Evolutionary conservation across 2,888 invertebrate genomes (phyloP), one percentile per base, ranked within the genome.

Genomic region (Drosophila yooni): DNA sequence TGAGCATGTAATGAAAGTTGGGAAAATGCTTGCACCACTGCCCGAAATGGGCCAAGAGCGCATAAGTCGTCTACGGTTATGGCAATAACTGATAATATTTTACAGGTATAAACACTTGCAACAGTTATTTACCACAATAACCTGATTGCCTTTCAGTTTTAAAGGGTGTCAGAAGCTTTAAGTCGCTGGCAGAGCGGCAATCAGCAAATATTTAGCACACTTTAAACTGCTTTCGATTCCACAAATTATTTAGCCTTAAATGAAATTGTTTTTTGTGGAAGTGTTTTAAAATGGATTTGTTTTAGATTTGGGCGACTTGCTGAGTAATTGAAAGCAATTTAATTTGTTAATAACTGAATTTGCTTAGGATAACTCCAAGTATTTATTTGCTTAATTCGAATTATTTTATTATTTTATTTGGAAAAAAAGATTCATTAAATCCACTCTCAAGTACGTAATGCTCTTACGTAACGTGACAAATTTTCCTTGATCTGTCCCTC

Each of bases 1-100:
- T 67, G 58, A 25, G 46, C 58, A 50, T 72, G 61, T 69, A 74
- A 79, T 79, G 76, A 74, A 77, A 65, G 70, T 74, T 76, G 75
- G 1, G 5, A 18, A 27, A 65, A 62, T 65, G 62, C 56, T 69
- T 57, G 69, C 59, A n/a, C 27, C 60, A 60, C 11, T 66, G 73
- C 50, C 59, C 73, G 53, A 71, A 70, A 72, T 58, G 50, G 62
- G 48, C 48, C 71, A n/a, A 15, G 33, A 56, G 25, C 60, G 60
- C 70, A 70, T 51, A 57, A 64, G 40, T 64, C 31, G 54, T n/a
- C 54, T n/a, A 13, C 18, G 34, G 54, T 50, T 18, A 8, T 38
- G 50, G n/a, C 68, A 57, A 48, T 46, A 50, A 64, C 68, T 65
- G 65, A 68, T 68, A 57, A 57, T 65, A 52, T 52, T 56, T 64